Conservation (phyloP, 1,140 invertebrate genomes). For the Drosophila bipectinata region DNA sequence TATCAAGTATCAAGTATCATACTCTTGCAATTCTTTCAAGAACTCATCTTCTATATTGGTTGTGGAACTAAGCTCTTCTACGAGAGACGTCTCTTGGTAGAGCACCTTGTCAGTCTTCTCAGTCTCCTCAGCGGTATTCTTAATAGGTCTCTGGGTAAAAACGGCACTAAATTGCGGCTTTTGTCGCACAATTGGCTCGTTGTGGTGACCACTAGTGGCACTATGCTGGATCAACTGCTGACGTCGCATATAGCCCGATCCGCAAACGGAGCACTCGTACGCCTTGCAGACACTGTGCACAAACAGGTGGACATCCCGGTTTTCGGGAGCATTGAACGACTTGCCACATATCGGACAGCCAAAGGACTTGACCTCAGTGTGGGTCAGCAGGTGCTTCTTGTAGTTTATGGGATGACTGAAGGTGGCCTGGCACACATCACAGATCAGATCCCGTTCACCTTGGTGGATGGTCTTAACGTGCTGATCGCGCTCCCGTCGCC, state of each 20-base stretch:
- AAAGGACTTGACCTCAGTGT: slow-evolving; percentile 92
- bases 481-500: slow-evolving; percentile 90
- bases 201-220: slow-evolving; percentile 88
- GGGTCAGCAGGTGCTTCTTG: slow-evolving; percentile 92
- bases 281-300: slow-evolving; percentile 94
- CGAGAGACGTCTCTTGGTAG: background rate
- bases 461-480: slow-evolving; percentile 93
- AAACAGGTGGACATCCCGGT: slow-evolving; percentile 93
- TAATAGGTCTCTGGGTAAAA: background rate
- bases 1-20: background rate
- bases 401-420: slow-evolving; percentile 94
- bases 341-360: slow-evolving; percentile 94
- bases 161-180: slow-evolving; percentile 87
- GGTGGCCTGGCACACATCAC: slow-evolving; percentile 89
- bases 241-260: slow-evolving; percentile 93
- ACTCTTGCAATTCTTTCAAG: background rate
- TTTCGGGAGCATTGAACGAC: slow-evolving; percentile 92
- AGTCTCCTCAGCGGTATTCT: background rate
- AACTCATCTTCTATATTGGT: background rate
- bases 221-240: slow-evolving; percentile 92
- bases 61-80: background rate
- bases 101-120: no score
- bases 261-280: slow-evolving; percentile 92
- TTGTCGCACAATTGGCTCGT: slow-evolving; percentile 92
- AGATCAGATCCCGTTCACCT: slow-evolving; percentile 91